These are phyloP conservation scores for Cygnus buccinator DNA, from an alignment of 2,113 vertebrate species.

Conservation along the genomic window DNA sequence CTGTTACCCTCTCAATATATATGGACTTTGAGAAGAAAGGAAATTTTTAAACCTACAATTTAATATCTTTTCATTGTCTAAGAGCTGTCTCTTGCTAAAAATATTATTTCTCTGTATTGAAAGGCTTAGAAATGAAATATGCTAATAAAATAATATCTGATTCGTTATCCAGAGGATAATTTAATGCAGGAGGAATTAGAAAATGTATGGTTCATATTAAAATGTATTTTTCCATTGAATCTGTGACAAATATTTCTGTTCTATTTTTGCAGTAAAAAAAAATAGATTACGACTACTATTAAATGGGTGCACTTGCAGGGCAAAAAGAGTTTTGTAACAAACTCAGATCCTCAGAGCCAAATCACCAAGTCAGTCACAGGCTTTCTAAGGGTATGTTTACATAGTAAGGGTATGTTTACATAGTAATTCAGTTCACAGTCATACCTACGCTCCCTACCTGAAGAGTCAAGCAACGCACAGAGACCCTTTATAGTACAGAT, in stretches of 20 bases:
- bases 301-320: neutral
- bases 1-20: constrained; percentile 10
- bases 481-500: neutral
- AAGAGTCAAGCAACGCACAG: rapidly evolving
- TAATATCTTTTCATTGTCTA: constrained; percentile 41
- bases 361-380: neutral
- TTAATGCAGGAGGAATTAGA: neutral
- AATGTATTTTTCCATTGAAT: neutral
- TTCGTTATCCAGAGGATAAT: neutral
- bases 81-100: constrained; percentile 22
- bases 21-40: constrained; percentile 14
- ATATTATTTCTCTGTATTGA: constrained; percentile 38
- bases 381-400: neutral
- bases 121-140: constrained; percentile 43
- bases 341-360: neutral
- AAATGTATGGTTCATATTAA: neutral
- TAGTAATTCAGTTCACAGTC: neutral
- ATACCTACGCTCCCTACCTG: neutral
- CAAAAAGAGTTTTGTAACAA: neutral
- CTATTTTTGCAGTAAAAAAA: constrained; percentile 15
- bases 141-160: constrained; percentile 30
- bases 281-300: neutral
- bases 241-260: neutral
- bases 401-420: neutral
- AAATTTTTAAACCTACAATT: constrained; percentile 37